phyloP scores from a whole-genome alignment of 2,797 vertebrate genomes.

The Sebastes goodei region DNA sequence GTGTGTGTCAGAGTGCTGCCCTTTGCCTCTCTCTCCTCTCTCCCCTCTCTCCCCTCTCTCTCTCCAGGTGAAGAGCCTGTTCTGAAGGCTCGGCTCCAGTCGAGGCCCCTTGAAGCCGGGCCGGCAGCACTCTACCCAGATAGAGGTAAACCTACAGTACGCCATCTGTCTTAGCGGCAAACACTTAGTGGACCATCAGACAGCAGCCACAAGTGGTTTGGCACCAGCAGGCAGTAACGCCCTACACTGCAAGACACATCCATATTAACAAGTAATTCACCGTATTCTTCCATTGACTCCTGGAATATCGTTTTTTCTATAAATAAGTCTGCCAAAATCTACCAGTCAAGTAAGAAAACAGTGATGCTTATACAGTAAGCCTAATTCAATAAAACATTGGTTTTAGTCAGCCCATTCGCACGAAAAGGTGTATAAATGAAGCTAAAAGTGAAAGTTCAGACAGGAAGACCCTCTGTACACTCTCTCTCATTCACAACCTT shows the following conservation, averaged over 20 bases:
- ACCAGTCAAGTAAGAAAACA: background rate
- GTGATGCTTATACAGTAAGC: background rate
- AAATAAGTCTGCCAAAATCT: background rate
- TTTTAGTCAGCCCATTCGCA: background rate
- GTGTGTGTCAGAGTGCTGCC: slow-evolving; percentile 43
- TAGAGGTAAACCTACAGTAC: slow-evolving; percentile 52
- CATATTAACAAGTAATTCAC: background rate
- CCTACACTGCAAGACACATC: background rate
- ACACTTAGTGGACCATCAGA: slow-evolving; percentile 54
- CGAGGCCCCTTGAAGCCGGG: slow-evolving; percentile 65
- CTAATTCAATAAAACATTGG: background rate
- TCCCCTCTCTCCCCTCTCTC: slow-evolving; percentile 35
- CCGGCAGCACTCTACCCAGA: slow-evolving; percentile 59
- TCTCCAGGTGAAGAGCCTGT: slow-evolving; percentile 75
- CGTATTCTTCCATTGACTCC: background rate
- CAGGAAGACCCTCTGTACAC: no score
- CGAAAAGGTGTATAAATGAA: no score
- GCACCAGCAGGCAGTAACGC: slow-evolving; percentile 1
- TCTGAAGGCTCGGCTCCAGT: slow-evolving; percentile 69
- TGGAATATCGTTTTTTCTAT: background rate
- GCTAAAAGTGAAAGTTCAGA: no score
- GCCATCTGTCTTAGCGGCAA: slow-evolving; percentile 52
- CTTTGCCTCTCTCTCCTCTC: slow-evolving; percentile 38
- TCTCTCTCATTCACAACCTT: no score
- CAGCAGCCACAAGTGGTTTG: slow-evolving; percentile 41